Evolutionary conservation across 2,888 invertebrate species (phyloP).

Genomic region (Chorisops tibialis): DNA sequence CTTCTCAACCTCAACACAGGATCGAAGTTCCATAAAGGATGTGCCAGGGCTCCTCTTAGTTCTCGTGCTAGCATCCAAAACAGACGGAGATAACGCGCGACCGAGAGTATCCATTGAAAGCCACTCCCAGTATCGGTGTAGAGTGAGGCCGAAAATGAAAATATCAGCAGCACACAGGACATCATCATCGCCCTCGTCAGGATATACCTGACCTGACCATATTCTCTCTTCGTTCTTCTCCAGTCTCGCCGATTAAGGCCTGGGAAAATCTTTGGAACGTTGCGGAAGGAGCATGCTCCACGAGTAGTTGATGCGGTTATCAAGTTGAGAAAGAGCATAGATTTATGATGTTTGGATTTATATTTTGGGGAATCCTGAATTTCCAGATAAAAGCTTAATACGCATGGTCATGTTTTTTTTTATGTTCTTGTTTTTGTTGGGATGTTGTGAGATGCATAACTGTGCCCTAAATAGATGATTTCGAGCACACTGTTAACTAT

Average conservation of each 20-base stretch:
- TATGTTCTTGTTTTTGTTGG: too few species aligned
- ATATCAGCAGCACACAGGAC: background rate
- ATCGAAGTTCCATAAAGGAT: background rate
- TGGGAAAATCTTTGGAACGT: conserved; percentile 19
- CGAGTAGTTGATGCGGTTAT: too few species aligned
- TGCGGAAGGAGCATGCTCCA: conserved; percentile 8
- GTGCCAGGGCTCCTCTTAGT: background rate
- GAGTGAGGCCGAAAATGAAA: background rate
- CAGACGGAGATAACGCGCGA: background rate
- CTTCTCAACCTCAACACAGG: background rate
- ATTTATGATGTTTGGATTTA: too few species aligned
- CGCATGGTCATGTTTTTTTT: too few species aligned
- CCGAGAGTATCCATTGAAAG: background rate
- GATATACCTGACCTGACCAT: conserved; percentile 16
- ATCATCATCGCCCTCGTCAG: too few species aligned
- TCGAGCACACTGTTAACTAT: too few species aligned
- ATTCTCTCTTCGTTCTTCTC: conserved; percentile 16
- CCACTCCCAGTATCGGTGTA: conserved; percentile 10
- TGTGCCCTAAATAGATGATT: too few species aligned
- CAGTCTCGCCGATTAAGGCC: background rate
- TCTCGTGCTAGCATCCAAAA: background rate
- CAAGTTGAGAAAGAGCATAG: too few species aligned
- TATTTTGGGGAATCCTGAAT: too few species aligned
- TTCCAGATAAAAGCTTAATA: too few species aligned
- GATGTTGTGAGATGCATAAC: too few species aligned